Evolutionary conservation across 2,113 vertebrate species (phyloP), one percentile per base, ranked within the genome.

Genomic region (Grantiella picta): DNA sequence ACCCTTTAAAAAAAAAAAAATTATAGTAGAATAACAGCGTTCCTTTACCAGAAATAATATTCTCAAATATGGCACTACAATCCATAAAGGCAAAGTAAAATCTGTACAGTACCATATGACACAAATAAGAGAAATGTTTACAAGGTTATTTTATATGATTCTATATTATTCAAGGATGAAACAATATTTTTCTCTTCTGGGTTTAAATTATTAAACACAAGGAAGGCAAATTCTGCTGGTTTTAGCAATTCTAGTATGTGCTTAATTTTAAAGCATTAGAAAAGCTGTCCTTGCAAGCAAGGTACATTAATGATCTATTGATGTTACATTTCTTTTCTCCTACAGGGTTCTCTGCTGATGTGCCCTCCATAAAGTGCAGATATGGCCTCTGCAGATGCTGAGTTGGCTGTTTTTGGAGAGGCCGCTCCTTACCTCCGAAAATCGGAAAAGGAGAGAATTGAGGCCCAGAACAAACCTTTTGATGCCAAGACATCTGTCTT

Each of bases 401-500:
- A 88, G 11, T 15, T 79, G 76, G 76, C 76, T 4, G 1, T 29
- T 5, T 87, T 87, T 71, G 85, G 85, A 11, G 85, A 87, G 65
- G 85, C 85, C 0, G 85, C 85, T 71, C 85, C 85, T 54, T 87
- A n/a, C 64, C 98, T 98, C 69, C 97, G 98, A 7, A 98, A 98
- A 19, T 91, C 97, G 24, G 98, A 98, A 10, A 98, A 98, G 94
- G 98, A 98, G 69, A 96, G 98, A 23, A 98, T 98, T 0, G 98
- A 98, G 13, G 98, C 97, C 42, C 98, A 99, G 96, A 97, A 98
- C 81, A 97, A 96, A 36, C 98, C 98, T 18, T 98, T 98, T 2
- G 98, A 98, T 91, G 98, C 97, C 68, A 98, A 98, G 86, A 22
- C 97, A 44, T 95, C 96, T 0, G 97, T 97, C 88, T 98, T 97